Evolutionary conservation across 2,888 invertebrate species (phyloP).

Genomic region (Drosophila lutescens): DNA sequence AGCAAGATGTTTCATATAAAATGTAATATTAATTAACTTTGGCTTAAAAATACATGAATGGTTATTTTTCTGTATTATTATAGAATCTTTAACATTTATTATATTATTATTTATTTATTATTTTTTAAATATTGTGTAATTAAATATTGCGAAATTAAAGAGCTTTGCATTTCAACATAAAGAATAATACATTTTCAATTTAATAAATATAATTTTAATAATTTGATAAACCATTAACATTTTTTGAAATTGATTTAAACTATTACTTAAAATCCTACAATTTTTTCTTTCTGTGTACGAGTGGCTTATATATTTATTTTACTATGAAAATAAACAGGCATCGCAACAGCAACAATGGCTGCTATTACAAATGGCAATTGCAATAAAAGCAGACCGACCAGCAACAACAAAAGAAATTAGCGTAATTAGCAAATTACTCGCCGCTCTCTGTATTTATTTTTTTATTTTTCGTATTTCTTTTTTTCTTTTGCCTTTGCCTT

Average conservation of each 20-base stretch:
- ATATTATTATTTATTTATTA: no score
- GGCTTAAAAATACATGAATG: no score
- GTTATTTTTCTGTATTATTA: no score
- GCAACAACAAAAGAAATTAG: slow-evolving; percentile 78
- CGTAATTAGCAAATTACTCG: slow-evolving; percentile 78
- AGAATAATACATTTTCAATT: no score
- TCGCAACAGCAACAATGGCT: slow-evolving; percentile 48
- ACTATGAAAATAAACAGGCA: slow-evolving; percentile 72
- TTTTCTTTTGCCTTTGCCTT: slow-evolving; percentile 29
- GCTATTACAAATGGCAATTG: slow-evolving; percentile 57
- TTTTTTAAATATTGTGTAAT: no score
- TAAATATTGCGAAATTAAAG: no score
- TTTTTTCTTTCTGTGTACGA: slow-evolving; percentile 15
- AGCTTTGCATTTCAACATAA: no score
- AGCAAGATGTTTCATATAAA: no score
- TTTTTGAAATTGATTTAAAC: background rate
- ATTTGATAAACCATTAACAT: background rate
- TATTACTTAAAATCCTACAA: background rate
- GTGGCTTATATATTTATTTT: slow-evolving; percentile 56
- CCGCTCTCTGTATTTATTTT: slow-evolving; percentile 25
- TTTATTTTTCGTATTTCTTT: slow-evolving; percentile 5
- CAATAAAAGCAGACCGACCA: slow-evolving; percentile 52
- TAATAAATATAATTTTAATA: background rate
- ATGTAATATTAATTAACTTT: no score
- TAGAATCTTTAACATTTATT: no score